These are phyloP conservation scores for Drosophila buzzatii DNA, from an alignment of 2,888 invertebrate species.

Conservation along the genomic window DNA sequence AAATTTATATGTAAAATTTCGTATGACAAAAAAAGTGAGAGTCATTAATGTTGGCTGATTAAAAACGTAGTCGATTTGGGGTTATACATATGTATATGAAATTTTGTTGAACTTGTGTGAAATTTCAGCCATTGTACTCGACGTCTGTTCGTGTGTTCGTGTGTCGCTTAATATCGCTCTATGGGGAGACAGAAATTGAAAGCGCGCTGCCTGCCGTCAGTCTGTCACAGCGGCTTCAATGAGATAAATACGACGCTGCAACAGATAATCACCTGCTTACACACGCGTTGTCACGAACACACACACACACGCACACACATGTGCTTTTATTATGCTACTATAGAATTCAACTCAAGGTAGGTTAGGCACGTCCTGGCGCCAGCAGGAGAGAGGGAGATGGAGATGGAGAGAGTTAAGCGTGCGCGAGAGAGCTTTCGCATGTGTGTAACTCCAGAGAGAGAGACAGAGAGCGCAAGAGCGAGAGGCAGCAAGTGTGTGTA, in stretches of 20 bases:
- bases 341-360: constrained; percentile 79
- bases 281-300: constrained; percentile 47
- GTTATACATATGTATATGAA: background rate
- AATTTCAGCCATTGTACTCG: constrained; percentile 39
- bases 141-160: constrained; percentile 2
- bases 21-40: constrained; percentile 18
- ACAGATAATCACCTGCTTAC: constrained; percentile 81
- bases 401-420: constrained; percentile 28
- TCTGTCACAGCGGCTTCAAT: constrained; percentile 59
- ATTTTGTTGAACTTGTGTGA: constrained; percentile 28
- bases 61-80: constrained; percentile 6
- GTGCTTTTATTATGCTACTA: constrained; percentile 65
- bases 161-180: constrained; percentile 36
- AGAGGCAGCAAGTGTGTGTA: constrained; percentile 2
- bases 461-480: background rate
- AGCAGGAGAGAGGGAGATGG: constrained; percentile 2
- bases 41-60: constrained; percentile 4
- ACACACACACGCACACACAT: constrained; percentile 13
- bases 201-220: constrained; percentile 39
- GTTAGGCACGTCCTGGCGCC: constrained; percentile 74
- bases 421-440: constrained; percentile 33
- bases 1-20: constrained; percentile 1
- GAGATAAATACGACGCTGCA: constrained; percentile 77
- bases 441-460: constrained; percentile 20
- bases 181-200: constrained; percentile 40